These are phyloP conservation scores for Apodemia zela DNA, from an alignment of 2,888 invertebrate genomes.

Conservation along the genomic window DNA sequence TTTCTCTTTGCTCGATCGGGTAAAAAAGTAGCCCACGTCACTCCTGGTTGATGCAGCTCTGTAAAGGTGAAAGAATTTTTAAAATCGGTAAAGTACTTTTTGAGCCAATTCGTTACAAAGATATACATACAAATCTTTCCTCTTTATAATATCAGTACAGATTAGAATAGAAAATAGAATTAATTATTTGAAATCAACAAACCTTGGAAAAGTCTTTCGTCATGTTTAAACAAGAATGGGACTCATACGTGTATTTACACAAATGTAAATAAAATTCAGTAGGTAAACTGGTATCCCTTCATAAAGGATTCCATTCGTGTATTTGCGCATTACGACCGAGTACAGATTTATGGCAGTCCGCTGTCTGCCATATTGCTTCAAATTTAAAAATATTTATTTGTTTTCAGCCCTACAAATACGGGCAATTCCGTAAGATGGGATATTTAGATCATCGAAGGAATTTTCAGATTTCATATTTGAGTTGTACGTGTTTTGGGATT, in stretches of 20 bases:
- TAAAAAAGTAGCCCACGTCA: too few species aligned
- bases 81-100: too few species aligned
- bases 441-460: slow-evolving; percentile 38
- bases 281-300: slow-evolving; percentile 46
- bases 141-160: too few species aligned
- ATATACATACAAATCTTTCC: too few species aligned
- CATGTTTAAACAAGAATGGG: slow-evolving; percentile 6
- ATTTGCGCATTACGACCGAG: slow-evolving; percentile 70
- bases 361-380: slow-evolving; percentile 75
- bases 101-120: too few species aligned
- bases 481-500: slow-evolving; percentile 47
- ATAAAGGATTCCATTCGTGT: slow-evolving; percentile 71
- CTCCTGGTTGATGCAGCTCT: too few species aligned
- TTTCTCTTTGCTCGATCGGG: too few species aligned
- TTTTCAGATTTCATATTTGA: slow-evolving; percentile 46
- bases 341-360: slow-evolving; percentile 73
- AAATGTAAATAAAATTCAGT: slow-evolving; percentile 21
- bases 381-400: slow-evolving; percentile 74
- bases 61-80: too few species aligned
- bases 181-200: slow-evolving; percentile 24
- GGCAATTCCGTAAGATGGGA: slow-evolving; percentile 36
- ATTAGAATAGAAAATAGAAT: too few species aligned
- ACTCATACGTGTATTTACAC: slow-evolving; percentile 5
- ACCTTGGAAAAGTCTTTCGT: slow-evolving; percentile 26
- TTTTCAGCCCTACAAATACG: slow-evolving; percentile 47